Percentiles rank a stretch among this genome's conserved stretches.
Evolutionary conservation across 1,140 invertebrate genomes (phyloP).

Genomic region (Drosophila repletoides): DNA sequence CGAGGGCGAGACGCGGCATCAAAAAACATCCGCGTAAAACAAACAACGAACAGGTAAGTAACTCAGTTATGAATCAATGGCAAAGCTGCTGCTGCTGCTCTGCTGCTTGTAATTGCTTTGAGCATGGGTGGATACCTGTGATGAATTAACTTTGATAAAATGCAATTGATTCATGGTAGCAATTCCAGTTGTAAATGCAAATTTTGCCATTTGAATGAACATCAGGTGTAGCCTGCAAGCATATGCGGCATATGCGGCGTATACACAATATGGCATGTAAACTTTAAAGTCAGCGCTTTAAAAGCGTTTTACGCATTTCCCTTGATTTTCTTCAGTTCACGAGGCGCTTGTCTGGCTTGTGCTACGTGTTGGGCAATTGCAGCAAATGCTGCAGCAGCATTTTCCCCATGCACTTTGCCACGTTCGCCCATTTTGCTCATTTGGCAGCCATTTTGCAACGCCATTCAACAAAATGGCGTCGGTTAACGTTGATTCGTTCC

Average conservation of each 20-base stretch:
- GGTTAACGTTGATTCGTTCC: conserved; percentile 19
- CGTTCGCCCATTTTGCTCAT: conserved; percentile 27
- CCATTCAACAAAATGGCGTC: conserved; percentile 44
- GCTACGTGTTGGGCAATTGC: conserved; percentile 34
- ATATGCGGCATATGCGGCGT: conserved; percentile 30
- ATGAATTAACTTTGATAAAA: too few relatives aligned
- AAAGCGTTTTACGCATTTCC: conserved; percentile 5
- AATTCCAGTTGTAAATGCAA: conserved; percentile 53
- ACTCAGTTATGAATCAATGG: neutral
- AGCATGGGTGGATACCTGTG: too few relatives aligned
- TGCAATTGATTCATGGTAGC: neutral
- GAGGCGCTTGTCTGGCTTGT: neutral
- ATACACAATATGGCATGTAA: conserved; percentile 39
- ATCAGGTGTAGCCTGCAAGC: conserved; percentile 5
- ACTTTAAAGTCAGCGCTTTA: conserved; percentile 16
- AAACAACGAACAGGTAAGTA: conserved; percentile 84
- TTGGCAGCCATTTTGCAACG: conserved; percentile 44
- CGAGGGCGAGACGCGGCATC: conserved; percentile 92
- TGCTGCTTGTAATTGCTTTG: neutral
- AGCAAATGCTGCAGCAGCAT: conserved; percentile 5
- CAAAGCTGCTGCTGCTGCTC: neutral
- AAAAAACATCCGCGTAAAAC: conserved; percentile 88
- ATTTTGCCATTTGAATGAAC: conserved; percentile 58
- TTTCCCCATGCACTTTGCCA: neutral
- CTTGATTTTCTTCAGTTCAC: conserved; percentile 1